phyloP scores from a whole-genome alignment of 2,797 vertebrate species.

The Muraenolepis orangiensis region DNA sequence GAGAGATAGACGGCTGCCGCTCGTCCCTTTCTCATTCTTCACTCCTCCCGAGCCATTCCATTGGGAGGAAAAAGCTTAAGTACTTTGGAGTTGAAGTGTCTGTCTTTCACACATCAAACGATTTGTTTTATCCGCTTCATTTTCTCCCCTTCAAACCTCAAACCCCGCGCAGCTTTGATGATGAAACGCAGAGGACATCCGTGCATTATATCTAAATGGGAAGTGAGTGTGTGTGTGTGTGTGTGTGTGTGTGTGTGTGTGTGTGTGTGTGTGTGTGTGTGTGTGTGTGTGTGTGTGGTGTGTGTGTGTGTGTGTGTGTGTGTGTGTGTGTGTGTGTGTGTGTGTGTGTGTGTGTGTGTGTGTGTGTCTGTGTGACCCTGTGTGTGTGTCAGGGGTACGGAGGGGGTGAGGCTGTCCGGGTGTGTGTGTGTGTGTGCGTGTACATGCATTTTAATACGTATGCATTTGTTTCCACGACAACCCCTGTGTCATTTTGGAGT shows the following conservation, averaged over 20 bases:
- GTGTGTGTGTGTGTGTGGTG: constrained; percentile 7
- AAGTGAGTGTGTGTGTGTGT: constrained; percentile 54
- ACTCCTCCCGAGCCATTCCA: constrained; percentile 65
- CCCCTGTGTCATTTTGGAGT: constrained; percentile 53
- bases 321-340: not conserved
- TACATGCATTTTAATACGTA: not conserved
- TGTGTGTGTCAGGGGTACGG: constrained; percentile 31
- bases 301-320: constrained; percentile 5
- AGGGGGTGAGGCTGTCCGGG: too few species aligned
- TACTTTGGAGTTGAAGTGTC: constrained; percentile 78
- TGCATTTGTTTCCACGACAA: constrained; percentile 33
- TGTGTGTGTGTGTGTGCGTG: constrained; percentile 4
- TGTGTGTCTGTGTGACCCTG: constrained; percentile 31
- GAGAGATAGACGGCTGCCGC: constrained; percentile 42
- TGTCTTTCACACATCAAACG: constrained; percentile 84
- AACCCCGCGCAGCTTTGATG: constrained; percentile 79
- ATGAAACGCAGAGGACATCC: constrained; percentile 82
- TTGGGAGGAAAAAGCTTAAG: constrained; percentile 79
- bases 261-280: not conserved
- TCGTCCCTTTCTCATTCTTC: constrained; percentile 31
- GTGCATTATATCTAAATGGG: constrained; percentile 71
- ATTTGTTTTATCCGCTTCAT: constrained; percentile 83
- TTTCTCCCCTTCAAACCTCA: constrained; percentile 79
- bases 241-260: constrained; percentile 16
- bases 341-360: constrained; percentile 39